Base-by-base conservation (phyloP, 2,888 invertebrate genomes). In the Tuberolachnus salignus region DNA sequence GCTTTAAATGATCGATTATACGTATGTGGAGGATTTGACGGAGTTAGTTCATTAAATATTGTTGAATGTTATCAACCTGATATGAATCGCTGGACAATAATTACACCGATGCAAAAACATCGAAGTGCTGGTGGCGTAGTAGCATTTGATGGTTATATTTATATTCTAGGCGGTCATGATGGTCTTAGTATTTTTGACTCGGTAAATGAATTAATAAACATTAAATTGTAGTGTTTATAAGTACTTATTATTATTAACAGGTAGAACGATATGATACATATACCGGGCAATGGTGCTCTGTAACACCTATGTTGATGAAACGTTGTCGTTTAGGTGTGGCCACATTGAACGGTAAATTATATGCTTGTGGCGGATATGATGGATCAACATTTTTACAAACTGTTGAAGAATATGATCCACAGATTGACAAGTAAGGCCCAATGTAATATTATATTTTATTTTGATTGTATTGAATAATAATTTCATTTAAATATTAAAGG, bases 181-280 rank as follows among this genome's bases (percentile, higher is more conserved):
- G 94, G 95, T 0, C 86, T 94, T 19, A 92, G 93, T 9, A 95
- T 94, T 83, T 94, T 94, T 85, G 93, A 94, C 86, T 93, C 93
- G 1, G 93, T 90, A 84, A 42, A 46, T 80, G 13, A 51, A 34
- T 34, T 21, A 44, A 71, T 46, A 23, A 1, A 23, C 1, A 66
- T 49, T 4, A 46, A 2, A 3, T 23, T 61, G n/a, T n/a, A n/a
- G n/a, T n/a, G n/a, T n/a, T n/a, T 3, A 49, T 61, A 23, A 51
- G 8, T 0, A 42, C 34, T 26, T 49, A 42, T 57, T 80, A 19
- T 34, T 42, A 55, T 53, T 66, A 64, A 46, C 34, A 89, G 88
- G 90, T 94, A 1, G 94, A 95, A 86, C 87, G 92, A 72, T 94
- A 91, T 84, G 92, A 93, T 86, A 92, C 92, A 0, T 88, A 89